phyloP scores from a whole-genome alignment of 2,797 vertebrate genomes.

The Rhinatrema bivittatum region DNA sequence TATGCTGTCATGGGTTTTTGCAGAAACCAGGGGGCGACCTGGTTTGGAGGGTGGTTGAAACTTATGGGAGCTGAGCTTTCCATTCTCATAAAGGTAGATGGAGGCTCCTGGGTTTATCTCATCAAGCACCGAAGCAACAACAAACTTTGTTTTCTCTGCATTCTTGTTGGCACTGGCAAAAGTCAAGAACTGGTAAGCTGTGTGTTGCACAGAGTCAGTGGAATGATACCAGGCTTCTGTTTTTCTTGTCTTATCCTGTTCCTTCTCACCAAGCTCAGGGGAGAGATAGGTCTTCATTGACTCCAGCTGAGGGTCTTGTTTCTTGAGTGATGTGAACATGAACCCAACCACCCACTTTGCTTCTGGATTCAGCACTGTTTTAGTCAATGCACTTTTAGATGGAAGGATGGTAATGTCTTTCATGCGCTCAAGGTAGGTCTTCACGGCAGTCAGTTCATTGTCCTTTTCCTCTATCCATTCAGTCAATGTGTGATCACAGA shows the following conservation, averaged over 20 bases:
- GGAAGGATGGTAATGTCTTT: slow-evolving; percentile 10
- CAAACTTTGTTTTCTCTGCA: slow-evolving; percentile 6
- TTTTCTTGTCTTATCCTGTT: too few relatives aligned
- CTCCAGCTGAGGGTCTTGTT: neutral
- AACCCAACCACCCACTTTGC: slow-evolving; percentile 18
- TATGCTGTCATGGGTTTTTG: too few relatives aligned
- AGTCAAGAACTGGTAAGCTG: too few relatives aligned
- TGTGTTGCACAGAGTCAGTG: too few relatives aligned
- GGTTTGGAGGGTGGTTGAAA: slow-evolving; percentile 36
- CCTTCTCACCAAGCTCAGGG: too few relatives aligned
- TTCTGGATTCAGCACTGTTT: neutral
- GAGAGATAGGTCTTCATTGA: neutral
- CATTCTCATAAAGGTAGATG: slow-evolving; percentile 25
- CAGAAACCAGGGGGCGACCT: too few relatives aligned
- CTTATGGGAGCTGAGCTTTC: neutral
- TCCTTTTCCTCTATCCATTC: slow-evolving; percentile 36
- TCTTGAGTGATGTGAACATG: slow-evolving; percentile 23
- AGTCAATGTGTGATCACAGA: slow-evolving; percentile 4
- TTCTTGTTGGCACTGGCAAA: slow-evolving; percentile 23
- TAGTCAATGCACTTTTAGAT: neutral
- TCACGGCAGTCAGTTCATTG: slow-evolving; percentile 16
- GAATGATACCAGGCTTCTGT: too few relatives aligned
- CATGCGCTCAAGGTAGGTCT: slow-evolving; percentile 9
- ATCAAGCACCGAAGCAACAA: slow-evolving; percentile 12
- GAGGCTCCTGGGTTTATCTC: slow-evolving; percentile 18